Conservation (phyloP, 2,888 invertebrate species). For the Drosophila mettleri region DNA sequence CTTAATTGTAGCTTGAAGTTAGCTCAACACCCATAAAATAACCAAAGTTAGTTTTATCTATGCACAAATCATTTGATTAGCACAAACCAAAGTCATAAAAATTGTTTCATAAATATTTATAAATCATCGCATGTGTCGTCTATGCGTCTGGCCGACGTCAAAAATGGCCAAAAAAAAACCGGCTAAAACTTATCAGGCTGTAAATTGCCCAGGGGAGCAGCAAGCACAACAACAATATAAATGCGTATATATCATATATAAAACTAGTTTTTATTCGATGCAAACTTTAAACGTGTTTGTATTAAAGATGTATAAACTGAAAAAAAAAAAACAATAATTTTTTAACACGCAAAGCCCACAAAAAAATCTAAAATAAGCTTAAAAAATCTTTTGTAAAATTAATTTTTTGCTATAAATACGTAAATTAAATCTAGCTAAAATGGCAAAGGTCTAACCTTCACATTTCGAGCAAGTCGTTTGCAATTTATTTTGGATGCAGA, state of each 20-base stretch:
- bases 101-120: constrained; percentile 72
- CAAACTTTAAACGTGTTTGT: constrained; percentile 60
- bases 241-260: constrained; percentile 52
- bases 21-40: constrained; percentile 21
- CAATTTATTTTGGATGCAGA: constrained; percentile 30
- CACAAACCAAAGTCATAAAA: constrained; percentile 59
- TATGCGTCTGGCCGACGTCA: constrained; percentile 47
- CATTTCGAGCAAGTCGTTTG: constrained; percentile 48
- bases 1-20: constrained; percentile 10
- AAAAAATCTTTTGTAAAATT: constrained; percentile 60
- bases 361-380: neutral
- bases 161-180: constrained; percentile 46
- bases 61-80: constrained; percentile 61
- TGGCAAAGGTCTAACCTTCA: constrained; percentile 62
- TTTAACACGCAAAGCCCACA: constrained; percentile 28
- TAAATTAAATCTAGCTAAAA: constrained; percentile 64
- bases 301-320: constrained; percentile 29
- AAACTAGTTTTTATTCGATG: constrained; percentile 63
- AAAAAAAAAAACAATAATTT: constrained; percentile 15
- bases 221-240: constrained; percentile 22
- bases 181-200: constrained; percentile 51
- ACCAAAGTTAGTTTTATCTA: constrained; percentile 23
- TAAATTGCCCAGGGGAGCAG: constrained; percentile 55
- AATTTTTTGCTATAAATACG: constrained; percentile 55
- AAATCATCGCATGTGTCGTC: constrained; percentile 54